Percentiles rank a stretch among this genome's conserved stretches.
Conservation (phyloP, 2,888 invertebrate species). For the Hesperia comma region DNA sequence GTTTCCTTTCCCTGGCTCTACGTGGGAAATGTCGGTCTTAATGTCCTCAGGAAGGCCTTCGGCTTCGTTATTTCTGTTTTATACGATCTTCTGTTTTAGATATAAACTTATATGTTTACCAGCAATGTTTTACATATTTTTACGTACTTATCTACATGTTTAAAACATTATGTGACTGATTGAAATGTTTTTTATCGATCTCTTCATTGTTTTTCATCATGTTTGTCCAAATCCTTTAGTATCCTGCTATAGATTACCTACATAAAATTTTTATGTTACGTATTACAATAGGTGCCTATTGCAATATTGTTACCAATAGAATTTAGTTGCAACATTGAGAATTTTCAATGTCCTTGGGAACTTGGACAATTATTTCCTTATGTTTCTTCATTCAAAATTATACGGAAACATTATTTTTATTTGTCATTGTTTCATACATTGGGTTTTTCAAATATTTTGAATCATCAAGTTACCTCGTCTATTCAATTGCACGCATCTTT, state of each 20-base stretch:
- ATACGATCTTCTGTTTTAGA: constrained; percentile 45
- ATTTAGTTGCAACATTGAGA: too few species aligned
- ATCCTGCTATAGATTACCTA: too few species aligned
- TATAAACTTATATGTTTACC: background rate
- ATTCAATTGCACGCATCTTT: constrained; percentile 10
- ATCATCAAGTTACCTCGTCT: background rate
- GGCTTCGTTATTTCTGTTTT: constrained; percentile 29
- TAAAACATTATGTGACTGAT: too few species aligned
- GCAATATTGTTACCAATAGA: too few species aligned
- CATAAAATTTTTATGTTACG: too few species aligned
- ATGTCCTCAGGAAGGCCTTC: constrained; percentile 59
- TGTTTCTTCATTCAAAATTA: background rate
- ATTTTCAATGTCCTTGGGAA: too few species aligned
- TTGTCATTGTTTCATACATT: background rate
- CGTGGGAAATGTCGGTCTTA: constrained; percentile 79
- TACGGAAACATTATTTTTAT: background rate
- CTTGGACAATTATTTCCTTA: background rate
- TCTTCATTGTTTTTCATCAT: too few species aligned
- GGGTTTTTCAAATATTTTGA: constrained; percentile 9
- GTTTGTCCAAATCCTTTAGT: too few species aligned
- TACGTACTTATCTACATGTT: too few species aligned
- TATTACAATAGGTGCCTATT: too few species aligned
- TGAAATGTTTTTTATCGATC: too few species aligned
- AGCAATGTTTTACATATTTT: too few species aligned
- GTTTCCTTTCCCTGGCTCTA: constrained; percentile 77